phyloP scores from a whole-genome alignment of 1,140 invertebrate species.

The Platorchestia sp. region DNA sequence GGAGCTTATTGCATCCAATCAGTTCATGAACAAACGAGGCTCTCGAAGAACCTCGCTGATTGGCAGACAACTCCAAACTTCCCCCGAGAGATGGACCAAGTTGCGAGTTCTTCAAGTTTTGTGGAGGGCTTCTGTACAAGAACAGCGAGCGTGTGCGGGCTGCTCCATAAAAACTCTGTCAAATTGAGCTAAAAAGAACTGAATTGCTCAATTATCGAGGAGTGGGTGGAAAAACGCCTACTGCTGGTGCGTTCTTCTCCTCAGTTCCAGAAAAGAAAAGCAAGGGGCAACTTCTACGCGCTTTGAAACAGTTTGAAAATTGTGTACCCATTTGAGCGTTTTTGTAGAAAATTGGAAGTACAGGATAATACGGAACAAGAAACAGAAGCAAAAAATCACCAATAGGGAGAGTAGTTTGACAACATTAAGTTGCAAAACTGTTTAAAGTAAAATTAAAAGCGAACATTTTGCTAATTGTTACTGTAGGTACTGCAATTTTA shows the following conservation, averaged over 20 bases:
- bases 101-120: not conserved
- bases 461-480: too few species aligned
- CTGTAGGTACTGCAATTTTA: too few species aligned
- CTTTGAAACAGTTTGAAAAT: not conserved
- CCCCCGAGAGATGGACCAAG: not conserved
- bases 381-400: too few species aligned
- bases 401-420: too few species aligned
- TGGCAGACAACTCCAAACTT: not conserved
- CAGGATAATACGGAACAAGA: too few species aligned
- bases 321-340: not conserved
- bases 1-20: not conserved
- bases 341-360: not conserved
- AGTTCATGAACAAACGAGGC: not conserved
- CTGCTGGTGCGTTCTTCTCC: not conserved
- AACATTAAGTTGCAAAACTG: too few species aligned
- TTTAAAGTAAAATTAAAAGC: too few species aligned
- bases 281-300: not conserved
- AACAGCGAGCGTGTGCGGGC: not conserved
- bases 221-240: not conserved
- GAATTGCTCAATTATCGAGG: not conserved
- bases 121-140: not conserved
- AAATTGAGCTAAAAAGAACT: not conserved
- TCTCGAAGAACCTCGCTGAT: not conserved
- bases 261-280: not conserved
- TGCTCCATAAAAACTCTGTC: not conserved